These are phyloP conservation scores for Artibeus jamaicensis DNA, from an alignment of 2,797 vertebrate genomes.

Conservation along the genomic window DNA sequence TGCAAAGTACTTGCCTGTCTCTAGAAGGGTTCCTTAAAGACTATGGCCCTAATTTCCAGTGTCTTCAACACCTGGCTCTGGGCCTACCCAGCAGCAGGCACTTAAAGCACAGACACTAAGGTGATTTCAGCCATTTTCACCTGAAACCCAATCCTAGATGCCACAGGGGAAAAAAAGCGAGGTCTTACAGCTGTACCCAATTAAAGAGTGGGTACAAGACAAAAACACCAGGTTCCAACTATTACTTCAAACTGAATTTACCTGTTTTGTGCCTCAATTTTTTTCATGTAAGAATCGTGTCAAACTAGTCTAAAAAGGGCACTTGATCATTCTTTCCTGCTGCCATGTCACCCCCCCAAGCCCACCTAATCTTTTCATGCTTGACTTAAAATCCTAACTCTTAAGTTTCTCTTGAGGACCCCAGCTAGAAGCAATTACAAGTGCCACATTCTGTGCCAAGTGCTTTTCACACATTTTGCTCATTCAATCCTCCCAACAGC, in stretches of 20 bases:
- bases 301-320: background rate
- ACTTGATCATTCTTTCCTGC: background rate
- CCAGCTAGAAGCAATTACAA: background rate
- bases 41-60: background rate
- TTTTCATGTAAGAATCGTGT: background rate
- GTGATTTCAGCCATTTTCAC: conserved; percentile 44
- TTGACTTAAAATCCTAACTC: conserved; percentile 10
- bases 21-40: background rate
- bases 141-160: conserved; percentile 49
- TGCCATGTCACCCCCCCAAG: background rate
- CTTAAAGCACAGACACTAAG: conserved; percentile 24
- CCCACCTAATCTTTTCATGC: background rate
- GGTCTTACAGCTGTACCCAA: conserved; percentile 21
- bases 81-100: background rate
- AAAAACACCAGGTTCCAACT: background rate
- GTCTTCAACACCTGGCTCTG: conserved; percentile 36
- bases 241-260: conserved; percentile 29
- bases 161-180: background rate
- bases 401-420: background rate
- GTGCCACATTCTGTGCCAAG: background rate
- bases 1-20: background rate
- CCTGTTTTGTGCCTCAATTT: background rate
- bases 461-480: background rate
- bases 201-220: background rate
- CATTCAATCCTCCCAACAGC: background rate